Conservation (phyloP, 2,797 vertebrate species). For the Oreonectes daqikongensis region DNA sequence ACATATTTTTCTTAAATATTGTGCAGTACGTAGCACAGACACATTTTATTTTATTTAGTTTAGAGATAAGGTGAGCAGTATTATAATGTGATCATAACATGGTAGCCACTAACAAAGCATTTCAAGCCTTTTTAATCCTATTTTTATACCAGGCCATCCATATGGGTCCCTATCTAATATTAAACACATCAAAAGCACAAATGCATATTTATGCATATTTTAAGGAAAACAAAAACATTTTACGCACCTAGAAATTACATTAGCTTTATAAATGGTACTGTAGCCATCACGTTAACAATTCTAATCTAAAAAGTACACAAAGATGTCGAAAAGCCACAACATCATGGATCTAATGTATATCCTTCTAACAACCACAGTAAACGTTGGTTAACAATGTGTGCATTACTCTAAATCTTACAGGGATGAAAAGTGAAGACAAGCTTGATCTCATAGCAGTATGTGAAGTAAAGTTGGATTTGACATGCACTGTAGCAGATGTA, state of each 20-base stretch:
- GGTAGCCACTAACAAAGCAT: too few species aligned
- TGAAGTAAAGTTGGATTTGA: not conserved
- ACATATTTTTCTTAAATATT: too few species aligned
- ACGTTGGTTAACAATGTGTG: not conserved
- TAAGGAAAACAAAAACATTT: too few species aligned
- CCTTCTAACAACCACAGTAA: not conserved
- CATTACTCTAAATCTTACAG: conserved; percentile 4
- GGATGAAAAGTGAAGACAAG: not conserved
- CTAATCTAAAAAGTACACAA: not conserved
- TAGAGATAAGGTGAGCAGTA: too few species aligned
- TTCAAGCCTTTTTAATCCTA: too few species aligned
- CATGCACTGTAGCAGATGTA: not conserved
- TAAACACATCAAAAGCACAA: not conserved
- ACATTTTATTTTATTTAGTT: too few species aligned
- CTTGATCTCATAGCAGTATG: not conserved
- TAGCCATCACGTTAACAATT: too few species aligned
- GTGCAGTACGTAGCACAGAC: too few species aligned
- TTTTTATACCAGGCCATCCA: not conserved
- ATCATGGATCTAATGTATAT: not conserved
- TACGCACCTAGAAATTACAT: too few species aligned
- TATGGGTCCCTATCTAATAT: not conserved
- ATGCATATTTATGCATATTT: too few species aligned
- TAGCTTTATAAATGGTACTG: too few species aligned
- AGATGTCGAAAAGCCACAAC: not conserved
- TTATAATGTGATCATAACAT: too few species aligned